These are phyloP conservation scores for Barbus barbus DNA, from an alignment of 2,113 vertebrate genomes.

Conservation along the genomic window DNA sequence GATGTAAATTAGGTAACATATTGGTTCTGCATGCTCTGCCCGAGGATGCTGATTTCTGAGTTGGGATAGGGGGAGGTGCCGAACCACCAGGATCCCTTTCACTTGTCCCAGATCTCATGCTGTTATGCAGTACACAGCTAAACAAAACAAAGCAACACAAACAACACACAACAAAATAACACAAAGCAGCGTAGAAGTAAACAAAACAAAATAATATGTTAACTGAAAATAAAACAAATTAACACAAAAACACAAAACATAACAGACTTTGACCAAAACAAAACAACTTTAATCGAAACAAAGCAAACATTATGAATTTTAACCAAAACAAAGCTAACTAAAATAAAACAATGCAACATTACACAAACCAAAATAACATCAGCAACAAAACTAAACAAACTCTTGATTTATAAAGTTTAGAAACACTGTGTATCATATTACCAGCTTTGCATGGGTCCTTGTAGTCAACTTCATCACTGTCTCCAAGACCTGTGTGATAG, in stretches of 20 bases:
- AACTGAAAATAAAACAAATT: neutral
- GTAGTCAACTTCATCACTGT: constrained; percentile 72
- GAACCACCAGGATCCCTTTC: constrained; percentile 15
- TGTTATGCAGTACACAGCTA: constrained; percentile 29
- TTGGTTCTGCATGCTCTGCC: neutral
- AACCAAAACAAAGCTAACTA: neutral
- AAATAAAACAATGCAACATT: neutral
- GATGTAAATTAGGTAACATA: neutral
- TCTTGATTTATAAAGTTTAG: neutral
- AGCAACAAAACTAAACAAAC: neutral
- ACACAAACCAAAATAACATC: neutral
- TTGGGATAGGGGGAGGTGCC: neutral
- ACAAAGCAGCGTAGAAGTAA: neutral
- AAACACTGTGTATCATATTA: constrained; percentile 56
- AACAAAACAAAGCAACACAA: constrained; percentile 21
- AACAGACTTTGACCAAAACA: neutral
- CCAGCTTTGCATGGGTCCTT: constrained; percentile 80
- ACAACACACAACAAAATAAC: neutral
- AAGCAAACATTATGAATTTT: neutral
- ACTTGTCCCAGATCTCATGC: constrained; percentile 33
- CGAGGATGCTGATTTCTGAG: neutral
- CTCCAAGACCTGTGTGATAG: constrained; percentile 46
- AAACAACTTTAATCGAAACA: neutral
- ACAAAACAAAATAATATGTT: neutral
- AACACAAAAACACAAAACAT: neutral